Base-by-base conservation (phyloP, 2,113 vertebrate species). In the Bucco capensis region DNA sequence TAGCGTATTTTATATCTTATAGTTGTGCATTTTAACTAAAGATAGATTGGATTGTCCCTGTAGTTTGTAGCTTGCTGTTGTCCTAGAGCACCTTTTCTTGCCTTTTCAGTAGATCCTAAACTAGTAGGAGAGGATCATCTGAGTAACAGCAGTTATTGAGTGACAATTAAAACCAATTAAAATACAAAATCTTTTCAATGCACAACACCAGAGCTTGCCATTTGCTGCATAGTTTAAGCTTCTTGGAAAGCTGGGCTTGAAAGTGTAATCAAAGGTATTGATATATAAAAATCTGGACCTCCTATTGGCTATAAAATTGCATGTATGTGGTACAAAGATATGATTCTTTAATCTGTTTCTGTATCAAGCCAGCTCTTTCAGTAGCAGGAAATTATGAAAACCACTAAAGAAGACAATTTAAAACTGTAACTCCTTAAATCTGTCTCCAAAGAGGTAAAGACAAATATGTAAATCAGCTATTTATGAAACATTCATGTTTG, bases 401-500 rank as follows among this genome's bases (percentile, higher is more conserved):
- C 62, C 66, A 70, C 78, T 71, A 70, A 92, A 92, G 90, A 92
- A 88, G 93, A 86, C 60, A 83, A 91, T 91, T 97, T 76, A 60
- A 93, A 91, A 96, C 91, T 72, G 62, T 91, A 91, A 93, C 74
- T 82, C 71, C 83, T 89, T 92, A 94, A 92, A 90, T 90, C 83
- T 92, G 71, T 88, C 92, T 96, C 94, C 70, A 85, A 96, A 95
- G 95, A 88, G 77, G 83, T 93, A 90, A 94, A 96, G 86, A 90
- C 93, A 95, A 97, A 95, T 88, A 90, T 84, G 94, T 93, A 94
- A 93, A 96, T 96, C 83, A 96, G 38, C 57, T 93, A 62, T 95
- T 96, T 93, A 96, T 97, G 95, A 95, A 96, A 94, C 92, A 92
- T 94, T 89, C 82, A 94, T 94, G 76, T 88, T 72, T 83, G 54